Percentiles rank a stretch among this genome's conserved stretches.
Evolutionary conservation across 1,140 invertebrate species (phyloP).

Genomic region (Agrilus planipennis): DNA sequence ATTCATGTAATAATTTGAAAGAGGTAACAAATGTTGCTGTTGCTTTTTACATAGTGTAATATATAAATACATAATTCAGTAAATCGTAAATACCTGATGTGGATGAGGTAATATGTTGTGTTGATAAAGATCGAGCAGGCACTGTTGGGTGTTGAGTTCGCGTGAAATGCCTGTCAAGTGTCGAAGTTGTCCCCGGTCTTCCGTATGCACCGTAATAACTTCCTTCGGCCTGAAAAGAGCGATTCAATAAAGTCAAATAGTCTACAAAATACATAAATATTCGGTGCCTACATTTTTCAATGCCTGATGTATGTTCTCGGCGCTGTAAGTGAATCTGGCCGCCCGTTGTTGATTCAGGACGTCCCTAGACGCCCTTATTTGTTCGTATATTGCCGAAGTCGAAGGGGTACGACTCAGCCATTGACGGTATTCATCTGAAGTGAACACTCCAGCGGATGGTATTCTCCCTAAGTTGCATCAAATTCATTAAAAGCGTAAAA

Average conservation of each 20-base stretch:
- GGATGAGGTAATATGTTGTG: conserved; percentile 48
- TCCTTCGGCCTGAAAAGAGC: conserved; percentile 43
- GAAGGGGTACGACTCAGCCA: conserved; percentile 83
- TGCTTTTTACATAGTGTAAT: background rate
- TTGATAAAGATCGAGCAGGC: conserved; percentile 52
- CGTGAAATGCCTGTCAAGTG: conserved; percentile 40
- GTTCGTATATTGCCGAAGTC: conserved; percentile 84
- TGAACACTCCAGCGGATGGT: conserved; percentile 66
- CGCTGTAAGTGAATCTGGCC: conserved; percentile 72
- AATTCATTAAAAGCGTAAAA: too few relatives aligned
- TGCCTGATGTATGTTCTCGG: conserved; percentile 78
- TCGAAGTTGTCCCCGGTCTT: conserved; percentile 39
- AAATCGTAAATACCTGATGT: conserved; percentile 22
- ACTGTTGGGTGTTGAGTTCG: conserved; percentile 35
- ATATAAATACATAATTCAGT: background rate
- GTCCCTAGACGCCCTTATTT: conserved; percentile 62
- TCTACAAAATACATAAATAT: conserved; percentile 4
- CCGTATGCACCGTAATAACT: conserved; percentile 44
- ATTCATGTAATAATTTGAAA: too few relatives aligned
- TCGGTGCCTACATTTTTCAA: conserved; percentile 53
- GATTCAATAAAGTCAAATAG: conserved; percentile 1
- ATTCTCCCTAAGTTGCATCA: too few relatives aligned
- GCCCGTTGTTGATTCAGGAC: conserved; percentile 50
- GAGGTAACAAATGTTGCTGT: background rate
- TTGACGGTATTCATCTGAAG: conserved; percentile 79